phyloP scores from a whole-genome alignment of 1,140 invertebrate species.

The Heliothis virescens region DNA sequence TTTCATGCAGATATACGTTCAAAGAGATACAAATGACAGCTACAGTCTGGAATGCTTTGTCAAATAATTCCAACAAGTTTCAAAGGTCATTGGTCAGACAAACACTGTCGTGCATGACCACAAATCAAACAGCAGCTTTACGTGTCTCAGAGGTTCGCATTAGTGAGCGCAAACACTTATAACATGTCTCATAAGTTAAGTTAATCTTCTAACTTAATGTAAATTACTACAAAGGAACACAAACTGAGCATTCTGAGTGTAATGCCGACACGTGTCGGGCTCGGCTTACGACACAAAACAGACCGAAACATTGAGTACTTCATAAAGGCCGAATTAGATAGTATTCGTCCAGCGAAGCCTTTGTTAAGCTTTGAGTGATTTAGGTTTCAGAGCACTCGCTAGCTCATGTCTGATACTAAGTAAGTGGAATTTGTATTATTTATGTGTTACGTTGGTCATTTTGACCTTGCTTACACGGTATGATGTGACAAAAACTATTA shows the following conservation, averaged over 20 bases:
- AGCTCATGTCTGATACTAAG: conserved; percentile 18
- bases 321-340: conserved; percentile 33
- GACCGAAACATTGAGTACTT: conserved; percentile 23
- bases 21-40: too few relatives aligned
- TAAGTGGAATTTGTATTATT: background rate
- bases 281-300: conserved; percentile 27
- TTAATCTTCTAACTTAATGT: conserved; percentile 24
- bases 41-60: background rate
- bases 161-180: conserved; percentile 2
- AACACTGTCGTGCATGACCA: background rate
- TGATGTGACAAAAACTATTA: background rate
- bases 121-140: background rate
- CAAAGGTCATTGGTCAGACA: conserved; percentile 13
- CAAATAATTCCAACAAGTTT: background rate
- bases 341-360: conserved; percentile 4
- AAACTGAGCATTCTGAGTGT: conserved; percentile 9
- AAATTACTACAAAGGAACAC: conserved; percentile 27
- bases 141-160: background rate
- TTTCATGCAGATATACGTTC: background rate
- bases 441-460: background rate
- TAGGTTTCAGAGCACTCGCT: conserved; percentile 8
- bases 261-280: conserved; percentile 18
- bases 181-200: conserved; percentile 19
- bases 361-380: conserved; percentile 29
- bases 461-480: background rate